Evolutionary conservation across 2,113 vertebrate genomes (phyloP).

Genomic region (Colistium nudipinnis): DNA sequence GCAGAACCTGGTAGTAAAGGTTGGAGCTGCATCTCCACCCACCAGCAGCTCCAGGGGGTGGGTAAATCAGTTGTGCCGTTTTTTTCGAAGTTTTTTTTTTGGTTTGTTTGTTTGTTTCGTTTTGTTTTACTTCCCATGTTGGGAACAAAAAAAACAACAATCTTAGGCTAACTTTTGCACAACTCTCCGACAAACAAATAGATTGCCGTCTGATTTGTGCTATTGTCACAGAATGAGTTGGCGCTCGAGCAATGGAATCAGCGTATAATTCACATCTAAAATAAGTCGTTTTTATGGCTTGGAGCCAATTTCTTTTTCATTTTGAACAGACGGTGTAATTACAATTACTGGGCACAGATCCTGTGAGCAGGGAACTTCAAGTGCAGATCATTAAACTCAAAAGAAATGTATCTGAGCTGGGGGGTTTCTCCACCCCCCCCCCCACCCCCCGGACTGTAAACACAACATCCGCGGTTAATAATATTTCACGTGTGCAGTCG

Average conservation of each 20-base stretch:
- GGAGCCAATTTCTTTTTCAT: conserved; percentile 8
- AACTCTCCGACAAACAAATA: background rate
- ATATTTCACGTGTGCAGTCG: conserved; percentile 26
- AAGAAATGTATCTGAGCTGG: background rate
- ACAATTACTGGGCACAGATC: background rate
- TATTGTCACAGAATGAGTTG: conserved; percentile 22
- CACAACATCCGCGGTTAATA: conserved; percentile 1
- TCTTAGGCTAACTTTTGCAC: background rate
- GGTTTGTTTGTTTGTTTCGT: background rate
- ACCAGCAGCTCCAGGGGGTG: conserved; percentile 19
- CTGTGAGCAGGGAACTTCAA: background rate
- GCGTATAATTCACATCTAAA: conserved; percentile 24
- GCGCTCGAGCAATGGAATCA: conserved; percentile 22
- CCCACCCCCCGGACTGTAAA: no score
- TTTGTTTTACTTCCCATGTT: conserved; percentile 10
- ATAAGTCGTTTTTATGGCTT: conserved; percentile 5
- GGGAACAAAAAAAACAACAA: background rate
- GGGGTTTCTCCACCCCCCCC: no score
- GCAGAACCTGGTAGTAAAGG: background rate
- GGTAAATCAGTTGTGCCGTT: background rate
- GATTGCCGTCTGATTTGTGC: conserved; percentile 19
- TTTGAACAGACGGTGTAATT: background rate
- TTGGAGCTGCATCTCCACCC: conserved; percentile 27
- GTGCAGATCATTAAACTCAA: background rate
- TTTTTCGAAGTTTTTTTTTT: background rate